Base-by-base conservation (phyloP, 1,140 invertebrate species). In the Sycobia sp. region DNA sequence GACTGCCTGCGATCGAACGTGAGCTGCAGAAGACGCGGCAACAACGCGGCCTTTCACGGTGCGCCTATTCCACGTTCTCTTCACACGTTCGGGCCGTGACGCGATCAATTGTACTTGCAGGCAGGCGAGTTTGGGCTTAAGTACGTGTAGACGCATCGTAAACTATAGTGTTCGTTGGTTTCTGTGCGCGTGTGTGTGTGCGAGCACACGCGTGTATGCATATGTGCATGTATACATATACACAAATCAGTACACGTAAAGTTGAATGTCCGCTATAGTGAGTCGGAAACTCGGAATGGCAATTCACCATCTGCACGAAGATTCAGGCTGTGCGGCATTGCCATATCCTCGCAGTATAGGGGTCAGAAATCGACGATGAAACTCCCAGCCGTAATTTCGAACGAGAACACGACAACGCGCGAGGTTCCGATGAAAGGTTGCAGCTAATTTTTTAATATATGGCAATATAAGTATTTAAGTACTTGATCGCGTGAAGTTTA, bases 211-310 rank as follows among this genome's bases (percentile, higher is more conserved):
- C 41, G 53, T 36, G 51, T 46, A 22, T 25, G 39, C 47, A 14
- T 51, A 49, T 55, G 69, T 53, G 57, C 27, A 62, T 13, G 27
- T 5, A 29, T 32, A 34, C 8, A 36, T 10, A 10, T 20, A 10
- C 20, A 25, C 23, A 4, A 29, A n/a, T n/a, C n/a, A n/a, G n/a
- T n/a, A n/a, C n/a, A n/a, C n/a, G n/a, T n/a, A n/a, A n/a, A n/a
- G n/a, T n/a, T 18, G 29, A 38, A 60, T 10, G 49, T 9, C 16
- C 14, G 69, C 71, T 71, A 75, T 71, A 71, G 70, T 62, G 72
- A 67, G 69, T 73, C 65, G 71, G 63, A 70, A 68, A 16, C 16
- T 49, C 18, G 25, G 47, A 16, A n/a, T n/a, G n/a, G n/a, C n/a
- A n/a, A n/a, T n/a, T n/a, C n/a, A n/a, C n/a, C n/a, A n/a, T n/a